These are phyloP conservation scores for Bibio marci DNA, from an alignment of 2,888 invertebrate species.

Conservation along the genomic window DNA sequence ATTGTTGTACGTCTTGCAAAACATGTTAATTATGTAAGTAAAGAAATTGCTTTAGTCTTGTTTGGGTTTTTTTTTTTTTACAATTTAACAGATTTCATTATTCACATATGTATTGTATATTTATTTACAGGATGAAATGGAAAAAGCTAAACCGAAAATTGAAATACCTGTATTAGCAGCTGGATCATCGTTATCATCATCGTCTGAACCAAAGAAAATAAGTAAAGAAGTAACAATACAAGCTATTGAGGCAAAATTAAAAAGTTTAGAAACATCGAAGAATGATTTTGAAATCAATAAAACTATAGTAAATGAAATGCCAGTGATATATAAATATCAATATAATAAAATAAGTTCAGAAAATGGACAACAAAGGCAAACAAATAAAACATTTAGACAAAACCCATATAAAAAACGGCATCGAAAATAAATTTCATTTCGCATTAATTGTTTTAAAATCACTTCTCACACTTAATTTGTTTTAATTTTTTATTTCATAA, in stretches of 20 bases:
- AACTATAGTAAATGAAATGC: slow-evolving; percentile 43
- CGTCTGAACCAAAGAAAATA: slow-evolving; percentile 27
- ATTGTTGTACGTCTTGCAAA: slow-evolving; percentile 71
- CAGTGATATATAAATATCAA: slow-evolving; percentile 54
- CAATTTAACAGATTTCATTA: not conserved
- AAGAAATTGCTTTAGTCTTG: too few relatives aligned
- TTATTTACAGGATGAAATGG: slow-evolving; percentile 47
- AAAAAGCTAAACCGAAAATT: slow-evolving; percentile 55
- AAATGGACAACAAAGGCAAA: too few relatives aligned
- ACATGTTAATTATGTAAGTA: slow-evolving; percentile 43
- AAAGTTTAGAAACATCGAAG: slow-evolving; percentile 51
- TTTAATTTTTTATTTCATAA: too few relatives aligned
- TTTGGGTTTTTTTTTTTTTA: not conserved
- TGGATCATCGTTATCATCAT: slow-evolving; percentile 16
- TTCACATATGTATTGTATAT: too few relatives aligned
- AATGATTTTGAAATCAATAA: slow-evolving; percentile 63
- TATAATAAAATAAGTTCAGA: slow-evolving; percentile 23
- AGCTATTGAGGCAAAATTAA: slow-evolving; percentile 76
- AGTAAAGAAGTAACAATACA: slow-evolving; percentile 69
- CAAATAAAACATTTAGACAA: too few relatives aligned
- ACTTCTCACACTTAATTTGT: too few relatives aligned
- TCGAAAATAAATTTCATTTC: too few relatives aligned
- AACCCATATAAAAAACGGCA: too few relatives aligned
- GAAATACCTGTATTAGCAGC: slow-evolving; percentile 64
- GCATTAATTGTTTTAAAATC: too few relatives aligned